Percentiles rank a stretch among this genome's conserved stretches.
These are phyloP conservation scores for Lamprologus lemairii DNA, from an alignment of 2,113 vertebrate species.

Conservation along the genomic window DNA sequence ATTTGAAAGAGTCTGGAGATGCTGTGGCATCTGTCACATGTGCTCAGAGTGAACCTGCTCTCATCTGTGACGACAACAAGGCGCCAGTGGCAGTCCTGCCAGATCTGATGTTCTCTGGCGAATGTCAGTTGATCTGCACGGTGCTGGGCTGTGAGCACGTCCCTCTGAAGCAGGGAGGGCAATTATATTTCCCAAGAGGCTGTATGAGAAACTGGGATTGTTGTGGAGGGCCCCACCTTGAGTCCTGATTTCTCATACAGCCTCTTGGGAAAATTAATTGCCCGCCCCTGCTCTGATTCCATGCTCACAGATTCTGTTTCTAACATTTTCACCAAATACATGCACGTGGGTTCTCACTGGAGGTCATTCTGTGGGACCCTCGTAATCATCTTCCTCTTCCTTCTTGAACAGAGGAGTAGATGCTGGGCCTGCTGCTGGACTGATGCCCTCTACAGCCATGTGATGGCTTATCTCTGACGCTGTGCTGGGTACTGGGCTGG, in stretches of 20 bases:
- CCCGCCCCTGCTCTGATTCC: not conserved
- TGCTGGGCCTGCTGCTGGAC: not conserved
- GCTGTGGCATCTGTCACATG: not conserved
- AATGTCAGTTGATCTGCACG: not conserved
- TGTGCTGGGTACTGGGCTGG: fast-evolving
- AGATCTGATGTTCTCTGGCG: not conserved
- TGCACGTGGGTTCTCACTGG: not conserved
- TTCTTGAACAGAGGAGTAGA: not conserved
- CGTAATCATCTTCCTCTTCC: not conserved
- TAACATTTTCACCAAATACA: not conserved
- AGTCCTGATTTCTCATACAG: not conserved
- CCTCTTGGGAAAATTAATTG: not conserved
- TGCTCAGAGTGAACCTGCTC: not conserved
- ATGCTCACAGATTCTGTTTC: not conserved
- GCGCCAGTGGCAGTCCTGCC: not conserved
- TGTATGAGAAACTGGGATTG: not conserved
- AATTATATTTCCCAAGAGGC: not conserved
- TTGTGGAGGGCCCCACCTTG: not conserved
- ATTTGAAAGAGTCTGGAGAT: not conserved
- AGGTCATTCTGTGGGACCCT: not conserved
- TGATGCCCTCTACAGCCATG: fast-evolving
- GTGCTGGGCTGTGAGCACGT: not conserved
- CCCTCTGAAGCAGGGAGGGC: not conserved
- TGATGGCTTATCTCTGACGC: not conserved
- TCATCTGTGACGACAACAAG: not conserved